Base-by-base conservation (phyloP, 2,113 vertebrate species). In the Gadus chalcogrammus region DNA sequence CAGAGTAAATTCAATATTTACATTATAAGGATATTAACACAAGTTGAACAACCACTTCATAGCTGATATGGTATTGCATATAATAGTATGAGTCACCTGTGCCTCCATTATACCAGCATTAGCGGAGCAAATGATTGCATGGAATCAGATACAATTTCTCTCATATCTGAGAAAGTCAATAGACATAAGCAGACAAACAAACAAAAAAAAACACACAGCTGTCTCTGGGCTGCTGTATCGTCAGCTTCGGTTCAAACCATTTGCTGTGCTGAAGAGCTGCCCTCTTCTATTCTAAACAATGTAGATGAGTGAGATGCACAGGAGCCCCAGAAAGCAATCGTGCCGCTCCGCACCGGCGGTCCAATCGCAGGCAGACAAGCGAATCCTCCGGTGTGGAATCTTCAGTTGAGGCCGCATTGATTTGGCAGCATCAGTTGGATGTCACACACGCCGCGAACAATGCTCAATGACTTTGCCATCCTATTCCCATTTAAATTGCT, bases 401-500 rank as follows among this genome's bases (percentile, higher is more conserved):
- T 95, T 92, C 90, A 92, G 90, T 94, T 91, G 93, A 96, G 42
- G 94, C 94, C 91, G 93, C 95, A 95, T 95, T 97, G 94, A 94
- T 97, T 98, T 92, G 94, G 91, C 91, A 91, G 93, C 89, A 92
- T 85, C 87, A 93, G 92, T 92, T 92, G 94, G 96, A 96, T 96
- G 95, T 98, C 96, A 97, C 93, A 95, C 94, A 92, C 89, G 90
- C 92, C 89, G 93, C 86, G 92, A 92, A 92, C 93, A 86, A 88
- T 93, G 90, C 90, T 94, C 95, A 84, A 89, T 87, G 93, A 77
- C 92, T 94, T 93, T 83, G 91, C 94, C 93, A 94, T 95, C 94
- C 95, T 90, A 90, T 94, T 93, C 95, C 94, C 95, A 98, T 98
- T 98, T 98, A 98, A 98, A 98, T 99, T 97, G 96, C 94, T 93